Evolutionary conservation across 2,113 vertebrate species (phyloP).

Genomic region (Toxostoma redivivum): DNA sequence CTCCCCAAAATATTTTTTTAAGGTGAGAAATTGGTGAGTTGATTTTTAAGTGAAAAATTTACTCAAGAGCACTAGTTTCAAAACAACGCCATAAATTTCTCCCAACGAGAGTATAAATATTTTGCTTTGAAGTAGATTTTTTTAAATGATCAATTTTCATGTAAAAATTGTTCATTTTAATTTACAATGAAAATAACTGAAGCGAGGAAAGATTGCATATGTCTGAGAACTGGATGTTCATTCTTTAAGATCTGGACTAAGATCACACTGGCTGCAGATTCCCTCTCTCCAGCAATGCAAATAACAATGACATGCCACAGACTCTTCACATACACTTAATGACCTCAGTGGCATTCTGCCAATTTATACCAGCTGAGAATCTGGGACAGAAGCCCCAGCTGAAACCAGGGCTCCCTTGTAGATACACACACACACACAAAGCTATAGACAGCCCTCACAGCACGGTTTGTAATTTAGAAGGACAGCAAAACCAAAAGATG

Average conservation of each 20-base stretch:
- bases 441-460: neutral
- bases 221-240: neutral
- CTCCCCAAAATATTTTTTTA: neutral
- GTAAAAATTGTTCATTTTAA: neutral
- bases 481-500: neutral
- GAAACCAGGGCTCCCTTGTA: neutral
- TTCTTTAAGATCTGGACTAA: neutral
- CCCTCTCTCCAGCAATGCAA: neutral
- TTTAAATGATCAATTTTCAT: neutral
- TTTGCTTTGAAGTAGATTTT: neutral
- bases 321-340: neutral
- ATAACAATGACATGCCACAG: neutral
- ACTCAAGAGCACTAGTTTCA: neutral
- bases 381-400: constrained; percentile 16
- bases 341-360: neutral
- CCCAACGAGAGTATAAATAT: neutral
- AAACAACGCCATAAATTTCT: neutral
- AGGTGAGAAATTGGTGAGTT: neutral
- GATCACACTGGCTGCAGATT: neutral
- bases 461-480: neutral
- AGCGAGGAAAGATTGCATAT: neutral
- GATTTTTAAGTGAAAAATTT: neutral
- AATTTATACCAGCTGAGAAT: constrained; percentile 5
- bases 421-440: neutral
- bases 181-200: neutral